Evolutionary conservation across 2,113 vertebrate species (phyloP).

Genomic region (Oriolus oriolus): DNA sequence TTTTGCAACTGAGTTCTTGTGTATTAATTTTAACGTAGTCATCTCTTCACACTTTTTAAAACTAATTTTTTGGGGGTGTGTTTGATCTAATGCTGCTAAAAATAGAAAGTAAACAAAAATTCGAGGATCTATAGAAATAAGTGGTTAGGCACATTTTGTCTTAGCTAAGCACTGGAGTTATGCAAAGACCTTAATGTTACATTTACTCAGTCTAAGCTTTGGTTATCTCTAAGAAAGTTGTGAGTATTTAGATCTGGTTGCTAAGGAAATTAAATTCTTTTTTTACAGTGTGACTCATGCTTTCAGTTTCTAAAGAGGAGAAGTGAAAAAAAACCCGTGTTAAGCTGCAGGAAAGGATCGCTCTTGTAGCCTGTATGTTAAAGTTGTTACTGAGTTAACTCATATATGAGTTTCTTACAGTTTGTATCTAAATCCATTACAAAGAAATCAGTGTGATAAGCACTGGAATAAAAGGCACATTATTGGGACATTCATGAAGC

Average conservation of each 20-base stretch:
- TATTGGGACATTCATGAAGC: slow-evolving; percentile 36
- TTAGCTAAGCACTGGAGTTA: slow-evolving; percentile 26
- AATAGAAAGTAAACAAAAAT: slow-evolving; percentile 55
- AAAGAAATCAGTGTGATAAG: slow-evolving; percentile 36
- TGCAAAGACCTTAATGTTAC: background rate
- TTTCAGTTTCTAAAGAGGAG: slow-evolving; percentile 60
- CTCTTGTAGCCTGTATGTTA: background rate
- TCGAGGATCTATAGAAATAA: background rate
- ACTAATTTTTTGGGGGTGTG: slow-evolving; percentile 49
- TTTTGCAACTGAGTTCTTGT: slow-evolving; percentile 45
- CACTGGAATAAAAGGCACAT: slow-evolving; percentile 32
- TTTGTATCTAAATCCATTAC: slow-evolving; percentile 28
- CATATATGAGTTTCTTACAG: background rate
- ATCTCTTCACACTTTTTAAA: slow-evolving; percentile 50
- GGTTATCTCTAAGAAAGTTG: slow-evolving; percentile 53
- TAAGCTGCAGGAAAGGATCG: background rate
- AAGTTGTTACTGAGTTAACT: background rate
- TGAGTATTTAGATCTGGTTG: slow-evolving; percentile 41
- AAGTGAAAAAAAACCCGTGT: background rate
- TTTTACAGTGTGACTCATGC: slow-evolving; percentile 49
- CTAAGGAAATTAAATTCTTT: slow-evolving; percentile 59
- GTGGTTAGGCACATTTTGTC: slow-evolving; percentile 19
- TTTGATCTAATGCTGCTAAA: slow-evolving; percentile 58
- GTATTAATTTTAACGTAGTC: slow-evolving; percentile 44
- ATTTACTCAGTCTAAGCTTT: slow-evolving; percentile 36